phyloP scores from a whole-genome alignment of 2,888 invertebrate genomes.

The Prosapia bicincta region DNA sequence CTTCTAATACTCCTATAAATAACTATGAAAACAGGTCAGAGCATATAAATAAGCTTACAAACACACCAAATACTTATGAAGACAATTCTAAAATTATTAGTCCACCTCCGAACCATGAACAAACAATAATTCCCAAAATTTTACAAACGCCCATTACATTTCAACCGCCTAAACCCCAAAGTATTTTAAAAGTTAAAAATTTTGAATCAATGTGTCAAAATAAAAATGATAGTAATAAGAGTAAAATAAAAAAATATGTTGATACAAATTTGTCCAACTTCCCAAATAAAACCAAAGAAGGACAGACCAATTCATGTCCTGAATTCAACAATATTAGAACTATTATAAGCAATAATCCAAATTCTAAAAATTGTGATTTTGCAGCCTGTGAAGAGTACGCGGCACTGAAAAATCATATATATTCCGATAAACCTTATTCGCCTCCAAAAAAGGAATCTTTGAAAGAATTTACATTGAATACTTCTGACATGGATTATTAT shows the following conservation, averaged over 20 bases:
- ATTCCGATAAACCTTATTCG: too few relatives aligned
- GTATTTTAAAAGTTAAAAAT: neutral
- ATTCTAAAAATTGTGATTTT: neutral
- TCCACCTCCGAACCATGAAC: neutral
- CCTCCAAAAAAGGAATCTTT: neutral
- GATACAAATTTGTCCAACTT: neutral
- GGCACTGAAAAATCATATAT: too few relatives aligned
- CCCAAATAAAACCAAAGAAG: neutral
- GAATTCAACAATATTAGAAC: neutral
- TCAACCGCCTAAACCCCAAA: too few relatives aligned
- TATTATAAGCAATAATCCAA: neutral
- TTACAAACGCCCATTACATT: too few relatives aligned
- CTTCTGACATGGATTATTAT: too few relatives aligned
- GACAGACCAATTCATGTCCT: neutral
- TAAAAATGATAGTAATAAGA: too few relatives aligned
- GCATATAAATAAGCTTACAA: neutral
- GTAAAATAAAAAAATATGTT: neutral
- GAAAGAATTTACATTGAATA: neutral
- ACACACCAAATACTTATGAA: neutral
- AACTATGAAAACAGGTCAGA: too few relatives aligned
- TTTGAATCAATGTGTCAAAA: neutral
- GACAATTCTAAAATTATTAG: neutral
- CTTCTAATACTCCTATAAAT: too few relatives aligned
- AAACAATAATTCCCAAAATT: neutral
- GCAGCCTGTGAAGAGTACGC: neutral